These are phyloP conservation scores for Melanotaenia nigrans DNA, from an alignment of 2,797 vertebrate genomes.

Conservation along the genomic window DNA sequence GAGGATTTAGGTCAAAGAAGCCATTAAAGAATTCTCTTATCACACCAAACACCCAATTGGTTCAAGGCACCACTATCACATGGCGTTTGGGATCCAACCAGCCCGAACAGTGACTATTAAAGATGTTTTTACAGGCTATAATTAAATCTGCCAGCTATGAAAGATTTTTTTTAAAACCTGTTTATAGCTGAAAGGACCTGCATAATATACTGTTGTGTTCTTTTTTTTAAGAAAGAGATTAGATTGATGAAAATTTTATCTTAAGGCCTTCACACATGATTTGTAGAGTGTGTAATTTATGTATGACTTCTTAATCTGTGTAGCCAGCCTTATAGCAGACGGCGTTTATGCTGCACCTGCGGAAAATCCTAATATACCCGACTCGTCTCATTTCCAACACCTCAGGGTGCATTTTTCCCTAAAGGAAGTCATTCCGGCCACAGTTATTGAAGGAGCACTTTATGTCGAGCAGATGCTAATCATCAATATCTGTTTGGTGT, in stretches of 20 bases:
- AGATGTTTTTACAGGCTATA: slow-evolving; percentile 39
- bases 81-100: slow-evolving; percentile 41
- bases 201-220: slow-evolving; percentile 1
- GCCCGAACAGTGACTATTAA: slow-evolving; percentile 33
- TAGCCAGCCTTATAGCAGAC: slow-evolving; percentile 11
- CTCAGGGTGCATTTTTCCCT: not conserved
- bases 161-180: not conserved
- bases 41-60: slow-evolving; percentile 42
- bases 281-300: slow-evolving; percentile 56
- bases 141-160: slow-evolving; percentile 49
- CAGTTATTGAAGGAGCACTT: slow-evolving; percentile 13
- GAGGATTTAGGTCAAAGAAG: slow-evolving; percentile 72
- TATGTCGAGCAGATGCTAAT: slow-evolving; percentile 35
- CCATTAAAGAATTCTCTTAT: slow-evolving; percentile 61
- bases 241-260: slow-evolving; percentile 41
- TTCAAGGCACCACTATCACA: slow-evolving; percentile 38
- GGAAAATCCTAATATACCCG: not conserved
- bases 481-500: slow-evolving; percentile 27
- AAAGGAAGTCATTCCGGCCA: not conserved
- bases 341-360: not conserved
- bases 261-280: slow-evolving; percentile 44
- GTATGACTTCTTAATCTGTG: slow-evolving; percentile 34
- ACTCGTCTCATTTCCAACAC: not conserved
- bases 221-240: slow-evolving; percentile 22
- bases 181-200: not conserved